Evolutionary conservation across 2,888 invertebrate genomes (phyloP).

Genomic region (Ophioninae sp.): DNA sequence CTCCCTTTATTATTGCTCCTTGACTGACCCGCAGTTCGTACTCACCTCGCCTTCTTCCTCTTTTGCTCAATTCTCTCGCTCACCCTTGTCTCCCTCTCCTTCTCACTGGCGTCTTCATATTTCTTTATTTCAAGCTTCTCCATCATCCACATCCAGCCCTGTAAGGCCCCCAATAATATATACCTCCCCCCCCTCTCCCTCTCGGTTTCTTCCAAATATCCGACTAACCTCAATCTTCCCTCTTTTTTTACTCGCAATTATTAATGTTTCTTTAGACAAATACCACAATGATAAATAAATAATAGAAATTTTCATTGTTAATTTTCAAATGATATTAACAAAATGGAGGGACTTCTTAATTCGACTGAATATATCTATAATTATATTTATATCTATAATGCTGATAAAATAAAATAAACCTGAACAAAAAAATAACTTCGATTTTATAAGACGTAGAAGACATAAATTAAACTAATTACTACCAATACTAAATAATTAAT

Average conservation of each 20-base stretch:
- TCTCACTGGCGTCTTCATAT: slow-evolving; percentile 58
- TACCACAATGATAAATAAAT: too few species aligned
- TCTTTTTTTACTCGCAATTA: slow-evolving; percentile 60
- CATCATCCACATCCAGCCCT: slow-evolving; percentile 64
- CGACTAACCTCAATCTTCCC: slow-evolving; percentile 15
- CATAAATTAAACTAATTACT: too few species aligned
- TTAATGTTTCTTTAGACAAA: slow-evolving; percentile 38
- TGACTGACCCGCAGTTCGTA: slow-evolving; percentile 58
- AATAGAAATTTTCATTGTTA: too few species aligned
- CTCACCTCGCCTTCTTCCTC: slow-evolving; percentile 58
- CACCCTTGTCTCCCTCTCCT: slow-evolving; percentile 23
- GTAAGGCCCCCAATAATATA: slow-evolving; percentile 33
- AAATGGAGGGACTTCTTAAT: too few species aligned
- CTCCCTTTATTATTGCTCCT: slow-evolving; percentile 39
- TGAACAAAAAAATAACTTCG: too few species aligned
- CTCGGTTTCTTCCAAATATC: background rate
- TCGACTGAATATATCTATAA: too few species aligned
- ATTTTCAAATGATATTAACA: too few species aligned
- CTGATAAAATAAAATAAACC: too few species aligned
- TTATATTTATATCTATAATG: too few species aligned
- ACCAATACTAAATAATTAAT: too few species aligned
- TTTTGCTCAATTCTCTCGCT: slow-evolving; percentile 65
- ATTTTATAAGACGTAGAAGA: too few species aligned
- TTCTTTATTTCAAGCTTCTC: slow-evolving; percentile 67
- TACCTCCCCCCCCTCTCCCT: slow-evolving; percentile 33